Evolutionary conservation across 2,797 vertebrate species (phyloP).

Genomic region (Gorsachius magnificus): DNA sequence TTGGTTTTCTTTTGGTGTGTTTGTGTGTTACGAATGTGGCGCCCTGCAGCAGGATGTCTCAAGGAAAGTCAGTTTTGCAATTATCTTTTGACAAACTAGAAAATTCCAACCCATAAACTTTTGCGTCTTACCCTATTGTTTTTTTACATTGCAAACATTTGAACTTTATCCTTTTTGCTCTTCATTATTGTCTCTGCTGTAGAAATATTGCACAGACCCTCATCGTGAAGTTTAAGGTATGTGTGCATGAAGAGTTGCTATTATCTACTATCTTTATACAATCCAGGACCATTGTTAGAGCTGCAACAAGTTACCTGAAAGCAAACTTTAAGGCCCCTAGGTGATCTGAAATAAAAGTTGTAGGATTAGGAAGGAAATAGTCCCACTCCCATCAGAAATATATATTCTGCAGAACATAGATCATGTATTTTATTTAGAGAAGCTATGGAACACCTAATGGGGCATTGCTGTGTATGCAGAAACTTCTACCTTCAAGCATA

Average conservation of each 20-base stretch:
- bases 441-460: neutral
- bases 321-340: neutral
- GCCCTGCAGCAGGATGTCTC: neutral
- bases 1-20: neutral
- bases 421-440: neutral
- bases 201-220: neutral
- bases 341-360: neutral
- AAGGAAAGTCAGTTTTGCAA: neutral
- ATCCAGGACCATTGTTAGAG: neutral
- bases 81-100: neutral
- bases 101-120: neutral
- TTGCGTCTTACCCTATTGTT: neutral
- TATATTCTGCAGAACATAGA: neutral
- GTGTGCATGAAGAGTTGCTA: neutral
- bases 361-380: neutral
- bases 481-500: neutral
- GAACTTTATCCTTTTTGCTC: neutral
- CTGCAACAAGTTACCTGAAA: neutral
- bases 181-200: neutral
- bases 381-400: neutral
- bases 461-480: neutral
- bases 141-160: neutral
- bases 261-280: neutral
- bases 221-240: neutral
- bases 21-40: neutral